Conservation (phyloP, 2,797 vertebrate genomes). For the Neoniphon sammara region DNA sequence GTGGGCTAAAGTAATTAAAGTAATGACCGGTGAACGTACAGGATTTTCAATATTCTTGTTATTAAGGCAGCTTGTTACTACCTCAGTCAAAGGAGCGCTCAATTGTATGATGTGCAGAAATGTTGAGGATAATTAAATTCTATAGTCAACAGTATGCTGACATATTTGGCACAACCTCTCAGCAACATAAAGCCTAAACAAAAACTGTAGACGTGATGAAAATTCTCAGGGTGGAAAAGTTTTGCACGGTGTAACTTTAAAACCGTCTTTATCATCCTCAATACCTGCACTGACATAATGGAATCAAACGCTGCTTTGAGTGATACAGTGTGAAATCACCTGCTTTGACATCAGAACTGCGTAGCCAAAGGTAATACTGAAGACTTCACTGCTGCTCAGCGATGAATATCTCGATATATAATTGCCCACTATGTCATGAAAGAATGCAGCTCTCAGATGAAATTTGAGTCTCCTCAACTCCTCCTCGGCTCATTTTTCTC, state of each 20-base stretch:
- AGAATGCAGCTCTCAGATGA: slow-evolving; percentile 38
- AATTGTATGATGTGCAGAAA: slow-evolving; percentile 23
- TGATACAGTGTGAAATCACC: slow-evolving; percentile 43
- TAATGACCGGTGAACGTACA: slow-evolving; percentile 41
- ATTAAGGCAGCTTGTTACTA: slow-evolving; percentile 13
- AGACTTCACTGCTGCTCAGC: slow-evolving; percentile 29
- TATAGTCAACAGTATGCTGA: slow-evolving; percentile 21
- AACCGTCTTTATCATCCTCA: slow-evolving; percentile 33
- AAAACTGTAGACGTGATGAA: neutral
- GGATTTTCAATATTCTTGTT: slow-evolving; percentile 6
- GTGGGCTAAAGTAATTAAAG: slow-evolving; percentile 37
- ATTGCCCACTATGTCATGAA: slow-evolving; percentile 27
- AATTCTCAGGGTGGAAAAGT: no score
- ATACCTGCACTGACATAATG: slow-evolving; percentile 26
- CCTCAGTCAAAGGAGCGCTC: slow-evolving; percentile 19
- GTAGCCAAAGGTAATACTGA: slow-evolving; percentile 3
- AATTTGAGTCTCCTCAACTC: slow-evolving; percentile 54
- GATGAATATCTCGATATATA: slow-evolving; percentile 51
- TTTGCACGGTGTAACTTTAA: slow-evolving; percentile 23
- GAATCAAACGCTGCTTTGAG: slow-evolving; percentile 52
- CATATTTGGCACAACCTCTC: slow-evolving; percentile 27
- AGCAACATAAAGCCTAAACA: slow-evolving; percentile 1
- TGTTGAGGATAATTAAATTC: slow-evolving; percentile 48
- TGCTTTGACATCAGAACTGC: slow-evolving; percentile 55
- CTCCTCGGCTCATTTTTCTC: slow-evolving; percentile 11